These are phyloP conservation scores for Xerus inauris DNA, from an alignment of 2,113 vertebrate genomes.

Conservation along the genomic window DNA sequence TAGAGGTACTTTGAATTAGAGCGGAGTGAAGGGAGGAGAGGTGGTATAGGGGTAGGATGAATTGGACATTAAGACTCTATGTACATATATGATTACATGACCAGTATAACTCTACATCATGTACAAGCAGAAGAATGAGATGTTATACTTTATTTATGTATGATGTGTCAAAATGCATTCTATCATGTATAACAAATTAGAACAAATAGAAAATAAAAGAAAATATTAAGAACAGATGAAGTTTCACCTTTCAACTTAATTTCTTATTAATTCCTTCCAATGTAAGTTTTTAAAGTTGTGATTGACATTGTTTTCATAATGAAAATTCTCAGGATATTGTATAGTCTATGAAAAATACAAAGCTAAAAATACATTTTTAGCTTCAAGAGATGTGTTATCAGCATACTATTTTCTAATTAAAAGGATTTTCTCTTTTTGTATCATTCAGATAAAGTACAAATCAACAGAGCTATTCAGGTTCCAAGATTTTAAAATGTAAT, in stretches of 20 bases:
- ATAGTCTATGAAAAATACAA: slow-evolving; percentile 83
- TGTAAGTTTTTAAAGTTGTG: slow-evolving; percentile 53
- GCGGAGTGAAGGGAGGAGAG: too few relatives aligned
- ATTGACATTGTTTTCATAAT: slow-evolving; percentile 58
- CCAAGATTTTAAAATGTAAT: slow-evolving; percentile 71
- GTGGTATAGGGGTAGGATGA: too few relatives aligned
- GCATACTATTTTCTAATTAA: slow-evolving; percentile 60
- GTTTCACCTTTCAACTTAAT: slow-evolving; percentile 18
- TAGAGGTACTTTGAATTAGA: too few relatives aligned
- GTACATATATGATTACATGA: too few relatives aligned
- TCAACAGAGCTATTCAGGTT: slow-evolving; percentile 57
- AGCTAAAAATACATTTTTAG: slow-evolving; percentile 75
- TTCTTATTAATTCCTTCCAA: slow-evolving; percentile 62
- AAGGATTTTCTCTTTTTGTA: slow-evolving; percentile 69
- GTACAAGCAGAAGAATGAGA: too few relatives aligned
- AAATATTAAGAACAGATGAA: slow-evolving; percentile 38
- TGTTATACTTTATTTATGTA: too few relatives aligned
- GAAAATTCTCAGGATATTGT: slow-evolving; percentile 78
- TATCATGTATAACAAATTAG: too few relatives aligned
- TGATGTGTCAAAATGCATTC: too few relatives aligned
- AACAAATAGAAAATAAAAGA: neutral
- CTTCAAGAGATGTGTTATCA: slow-evolving; percentile 31
- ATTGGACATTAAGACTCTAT: too few relatives aligned
- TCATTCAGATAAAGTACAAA: slow-evolving; percentile 58
- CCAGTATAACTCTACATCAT: too few relatives aligned